Conservation (phyloP, 2,888 invertebrate species). For the Mermis nigrescens region DNA sequence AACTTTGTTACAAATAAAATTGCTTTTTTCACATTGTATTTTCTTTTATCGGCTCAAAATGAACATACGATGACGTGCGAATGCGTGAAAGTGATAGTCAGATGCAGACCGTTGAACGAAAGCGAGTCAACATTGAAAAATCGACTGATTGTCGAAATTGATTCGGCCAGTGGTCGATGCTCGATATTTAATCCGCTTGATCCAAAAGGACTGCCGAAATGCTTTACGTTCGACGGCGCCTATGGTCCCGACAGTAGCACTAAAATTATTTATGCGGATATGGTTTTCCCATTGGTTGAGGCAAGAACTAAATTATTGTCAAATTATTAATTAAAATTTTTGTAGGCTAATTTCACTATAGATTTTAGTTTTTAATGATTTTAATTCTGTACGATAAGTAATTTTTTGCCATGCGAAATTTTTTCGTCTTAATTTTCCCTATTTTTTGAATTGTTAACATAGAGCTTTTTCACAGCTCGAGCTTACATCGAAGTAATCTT, state of each 20-base stretch:
- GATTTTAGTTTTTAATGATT: no score
- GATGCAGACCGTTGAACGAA: slow-evolving; percentile 66
- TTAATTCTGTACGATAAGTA: no score
- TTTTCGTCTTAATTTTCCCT: no score
- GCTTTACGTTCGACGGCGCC: slow-evolving; percentile 63
- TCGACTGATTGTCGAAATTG: slow-evolving; percentile 40
- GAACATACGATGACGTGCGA: slow-evolving; percentile 36
- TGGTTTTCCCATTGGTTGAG: slow-evolving; percentile 60
- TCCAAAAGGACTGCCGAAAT: slow-evolving; percentile 44
- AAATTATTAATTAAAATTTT: neutral
- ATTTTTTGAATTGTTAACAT: no score
- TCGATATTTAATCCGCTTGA: slow-evolving; percentile 45
- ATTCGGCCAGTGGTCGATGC: slow-evolving; percentile 45
- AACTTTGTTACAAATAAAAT: no score
- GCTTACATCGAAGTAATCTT: no score
- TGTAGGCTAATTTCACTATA: no score
- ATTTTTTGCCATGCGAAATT: no score
- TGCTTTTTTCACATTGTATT: no score
- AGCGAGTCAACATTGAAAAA: slow-evolving; percentile 51
- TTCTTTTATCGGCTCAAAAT: no score
- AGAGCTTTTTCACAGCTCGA: no score
- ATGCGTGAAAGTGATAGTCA: slow-evolving; percentile 58
- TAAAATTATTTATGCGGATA: slow-evolving; percentile 66
- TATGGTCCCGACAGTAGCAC: slow-evolving; percentile 58
- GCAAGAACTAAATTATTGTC: slow-evolving; percentile 34